These are phyloP conservation scores for Electrona antarctica DNA, from an alignment of 2,113 vertebrate species.

Conservation along the genomic window DNA sequence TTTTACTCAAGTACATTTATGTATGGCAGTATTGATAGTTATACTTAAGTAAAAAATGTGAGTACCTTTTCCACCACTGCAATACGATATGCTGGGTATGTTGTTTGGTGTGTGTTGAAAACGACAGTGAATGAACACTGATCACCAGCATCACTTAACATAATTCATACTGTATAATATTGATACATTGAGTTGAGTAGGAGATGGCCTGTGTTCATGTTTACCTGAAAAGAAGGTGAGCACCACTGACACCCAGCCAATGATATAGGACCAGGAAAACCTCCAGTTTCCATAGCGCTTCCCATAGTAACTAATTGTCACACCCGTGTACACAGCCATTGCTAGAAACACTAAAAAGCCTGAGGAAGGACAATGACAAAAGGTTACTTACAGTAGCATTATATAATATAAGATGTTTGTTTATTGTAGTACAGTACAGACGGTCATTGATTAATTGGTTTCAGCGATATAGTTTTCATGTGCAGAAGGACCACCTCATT, in stretches of 20 bases:
- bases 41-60: too few relatives aligned
- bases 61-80: too few relatives aligned
- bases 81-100: too few relatives aligned
- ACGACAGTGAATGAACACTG: too few relatives aligned
- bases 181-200: neutral
- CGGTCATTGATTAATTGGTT: too few relatives aligned
- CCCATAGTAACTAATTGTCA: slow-evolving; percentile 76
- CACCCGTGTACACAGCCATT: slow-evolving; percentile 76
- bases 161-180: too few relatives aligned
- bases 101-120: too few relatives aligned
- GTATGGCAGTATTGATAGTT: too few relatives aligned
- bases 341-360: slow-evolving; percentile 77
- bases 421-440: neutral
- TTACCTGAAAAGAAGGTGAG: slow-evolving; percentile 80
- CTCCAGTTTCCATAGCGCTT: slow-evolving; percentile 77
- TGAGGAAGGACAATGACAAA: slow-evolving; percentile 18
- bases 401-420: neutral
- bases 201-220: neutral
- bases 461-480: too few relatives aligned
- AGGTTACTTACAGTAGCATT: neutral
- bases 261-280: slow-evolving; percentile 79
- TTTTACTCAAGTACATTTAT: too few relatives aligned
- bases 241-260: slow-evolving; percentile 77
- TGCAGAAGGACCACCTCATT: too few relatives aligned
- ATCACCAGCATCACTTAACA: too few relatives aligned